Evolutionary conservation across 2,797 vertebrate genomes (phyloP).

Genomic region (Tolypeutes matacus): DNA sequence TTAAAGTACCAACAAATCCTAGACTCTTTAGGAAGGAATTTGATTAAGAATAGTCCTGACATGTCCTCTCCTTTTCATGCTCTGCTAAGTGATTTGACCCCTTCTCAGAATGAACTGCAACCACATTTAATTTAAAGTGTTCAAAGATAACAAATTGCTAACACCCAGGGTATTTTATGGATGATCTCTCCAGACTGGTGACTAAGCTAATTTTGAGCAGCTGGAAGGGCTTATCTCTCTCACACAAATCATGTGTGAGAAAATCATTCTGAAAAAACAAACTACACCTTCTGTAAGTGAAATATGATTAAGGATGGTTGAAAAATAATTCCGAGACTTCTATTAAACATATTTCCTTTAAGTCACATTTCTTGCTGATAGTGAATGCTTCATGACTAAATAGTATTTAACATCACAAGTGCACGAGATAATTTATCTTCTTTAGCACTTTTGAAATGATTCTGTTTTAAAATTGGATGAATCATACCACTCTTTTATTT

Average conservation of each 20-base stretch:
- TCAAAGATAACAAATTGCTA: constrained; percentile 55
- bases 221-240: constrained; percentile 18
- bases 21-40: background rate
- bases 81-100: constrained; percentile 58
- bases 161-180: constrained; percentile 51
- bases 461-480: constrained; percentile 2
- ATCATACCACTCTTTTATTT: background rate
- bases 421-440: background rate
- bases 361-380: constrained; percentile 32
- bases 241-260: constrained; percentile 37
- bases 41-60: constrained; percentile 30
- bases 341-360: background rate
- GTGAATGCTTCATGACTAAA: background rate
- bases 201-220: constrained; percentile 66
- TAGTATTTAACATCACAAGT: background rate
- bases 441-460: constrained; percentile 12
- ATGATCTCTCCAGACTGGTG: constrained; percentile 44
- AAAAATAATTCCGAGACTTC: constrained; percentile 1
- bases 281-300: background rate
- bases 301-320: background rate
- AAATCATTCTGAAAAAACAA: constrained; percentile 10
- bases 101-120: constrained; percentile 33
- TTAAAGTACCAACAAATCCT: constrained; percentile 45
- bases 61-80: background rate
- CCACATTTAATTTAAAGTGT: constrained; percentile 62